A percentile compares a stretch with the other conserved stretches of the same genome.
Evolutionary conservation across 2,797 vertebrate species (phyloP).

Genomic region (Margarornis squamiger): DNA sequence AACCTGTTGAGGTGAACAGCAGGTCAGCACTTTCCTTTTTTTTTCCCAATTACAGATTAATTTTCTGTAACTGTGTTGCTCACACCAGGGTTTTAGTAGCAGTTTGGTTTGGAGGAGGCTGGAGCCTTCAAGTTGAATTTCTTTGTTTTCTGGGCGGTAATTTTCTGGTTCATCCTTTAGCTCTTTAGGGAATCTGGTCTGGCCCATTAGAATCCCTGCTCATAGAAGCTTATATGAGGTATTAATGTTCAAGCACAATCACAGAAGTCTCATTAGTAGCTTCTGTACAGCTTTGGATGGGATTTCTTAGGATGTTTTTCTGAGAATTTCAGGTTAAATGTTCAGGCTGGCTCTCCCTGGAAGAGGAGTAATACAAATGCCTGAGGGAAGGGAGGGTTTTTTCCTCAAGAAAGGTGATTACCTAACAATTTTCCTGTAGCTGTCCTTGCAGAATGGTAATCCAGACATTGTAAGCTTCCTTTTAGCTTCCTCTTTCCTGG

Average conservation of each 20-base stretch:
- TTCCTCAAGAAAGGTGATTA: neutral
- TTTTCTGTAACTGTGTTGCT: neutral
- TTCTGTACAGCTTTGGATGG: neutral
- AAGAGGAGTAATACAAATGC: neutral
- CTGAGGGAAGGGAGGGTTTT: neutral
- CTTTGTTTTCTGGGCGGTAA: neutral
- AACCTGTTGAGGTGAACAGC: neutral
- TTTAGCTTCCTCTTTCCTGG: neutral
- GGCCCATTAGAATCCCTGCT: neutral
- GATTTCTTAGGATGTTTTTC: neutral
- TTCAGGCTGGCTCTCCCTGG: neutral
- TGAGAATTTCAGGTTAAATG: neutral
- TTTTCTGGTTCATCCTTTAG: neutral
- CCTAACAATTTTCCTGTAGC: neutral
- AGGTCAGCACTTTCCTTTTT: neutral
- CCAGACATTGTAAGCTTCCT: neutral
- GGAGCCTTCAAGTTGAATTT: neutral
- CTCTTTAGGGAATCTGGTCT: neutral
- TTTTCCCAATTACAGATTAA: neutral
- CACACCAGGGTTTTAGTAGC: neutral
- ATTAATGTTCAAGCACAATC: neutral
- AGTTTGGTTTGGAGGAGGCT: neutral
- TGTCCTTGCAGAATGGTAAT: neutral
- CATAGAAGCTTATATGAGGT: neutral
- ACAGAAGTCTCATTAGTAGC: neutral